Percentiles rank a stretch among this genome's conserved stretches.
Evolutionary conservation across 2,888 invertebrate species (phyloP).

Genomic region (Drosophila colorata): DNA sequence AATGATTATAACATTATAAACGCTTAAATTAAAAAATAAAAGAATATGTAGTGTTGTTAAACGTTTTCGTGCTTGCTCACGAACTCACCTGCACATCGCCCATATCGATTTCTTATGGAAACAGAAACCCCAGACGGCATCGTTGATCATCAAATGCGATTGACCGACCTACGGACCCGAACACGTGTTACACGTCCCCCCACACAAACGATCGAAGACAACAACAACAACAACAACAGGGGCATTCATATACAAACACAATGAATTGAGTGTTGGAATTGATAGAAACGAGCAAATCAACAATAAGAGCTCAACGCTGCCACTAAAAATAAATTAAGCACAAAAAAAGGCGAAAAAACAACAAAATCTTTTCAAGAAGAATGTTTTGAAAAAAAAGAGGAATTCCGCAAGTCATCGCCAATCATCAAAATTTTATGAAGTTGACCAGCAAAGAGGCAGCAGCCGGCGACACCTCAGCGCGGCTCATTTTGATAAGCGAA

Average conservation of each 20-base stretch:
- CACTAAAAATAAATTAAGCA: constrained; percentile 26
- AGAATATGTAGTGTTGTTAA: too few species aligned
- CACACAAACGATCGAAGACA: constrained; percentile 10
- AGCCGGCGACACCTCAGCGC: background rate
- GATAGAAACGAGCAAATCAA: constrained; percentile 44
- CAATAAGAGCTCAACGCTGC: constrained; percentile 34
- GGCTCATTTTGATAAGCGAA: background rate
- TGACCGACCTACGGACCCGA: constrained; percentile 72
- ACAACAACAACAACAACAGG: too few species aligned
- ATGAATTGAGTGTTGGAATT: constrained; percentile 42
- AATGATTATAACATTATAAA: too few species aligned
- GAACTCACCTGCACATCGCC: background rate
- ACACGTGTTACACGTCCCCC: constrained; percentile 62
- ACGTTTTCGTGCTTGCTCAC: background rate
- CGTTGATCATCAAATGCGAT: constrained; percentile 51
- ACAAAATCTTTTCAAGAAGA: background rate
- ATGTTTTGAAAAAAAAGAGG: constrained; percentile 16
- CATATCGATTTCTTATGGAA: background rate
- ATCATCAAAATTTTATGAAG: constrained; percentile 49
- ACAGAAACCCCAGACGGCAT: background rate
- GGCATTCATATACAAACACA: constrained; percentile 34
- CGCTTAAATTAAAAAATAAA: too few species aligned
- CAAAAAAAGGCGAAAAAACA: constrained; percentile 5
- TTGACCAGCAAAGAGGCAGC: background rate
- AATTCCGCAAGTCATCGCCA: constrained; percentile 61